phyloP scores from a whole-genome alignment of 2,888 invertebrate species.

The Tipula unca region DNA sequence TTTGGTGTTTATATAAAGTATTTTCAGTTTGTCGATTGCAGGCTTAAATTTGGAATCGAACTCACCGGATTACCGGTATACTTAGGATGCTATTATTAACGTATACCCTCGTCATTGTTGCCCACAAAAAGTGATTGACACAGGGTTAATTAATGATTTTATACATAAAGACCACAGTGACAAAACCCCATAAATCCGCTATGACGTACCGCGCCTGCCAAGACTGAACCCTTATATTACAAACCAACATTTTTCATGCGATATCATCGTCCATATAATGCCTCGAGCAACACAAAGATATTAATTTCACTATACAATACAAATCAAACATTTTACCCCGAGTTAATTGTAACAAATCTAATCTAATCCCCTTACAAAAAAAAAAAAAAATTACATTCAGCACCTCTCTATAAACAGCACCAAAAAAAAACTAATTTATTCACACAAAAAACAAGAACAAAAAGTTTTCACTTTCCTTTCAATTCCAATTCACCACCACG shows the following conservation, averaged over 20 bases:
- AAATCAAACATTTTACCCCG: neutral
- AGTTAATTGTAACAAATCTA: constrained; percentile 2
- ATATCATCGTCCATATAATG: neutral
- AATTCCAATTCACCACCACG: neutral
- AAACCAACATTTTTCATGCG: neutral
- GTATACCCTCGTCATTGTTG: no score
- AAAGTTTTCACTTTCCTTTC: neutral
- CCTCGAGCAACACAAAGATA: neutral
- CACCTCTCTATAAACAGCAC: neutral
- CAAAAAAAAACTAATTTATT: neutral
- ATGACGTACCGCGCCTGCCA: no score
- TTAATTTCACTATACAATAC: neutral
- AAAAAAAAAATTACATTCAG: neutral
- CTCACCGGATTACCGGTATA: no score
- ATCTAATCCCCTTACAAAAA: neutral
- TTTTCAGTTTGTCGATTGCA: no score
- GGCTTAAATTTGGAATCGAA: no score
- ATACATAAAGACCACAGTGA: no score
- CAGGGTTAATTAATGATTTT: neutral
- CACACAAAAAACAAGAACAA: neutral
- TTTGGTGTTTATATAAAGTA: no score
- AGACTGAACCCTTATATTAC: neutral
- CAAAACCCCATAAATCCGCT: no score
- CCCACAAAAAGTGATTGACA: no score
- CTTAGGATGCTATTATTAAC: no score